phyloP scores from a whole-genome alignment of 2,797 vertebrate genomes.

The Acanthiza pusilla region DNA sequence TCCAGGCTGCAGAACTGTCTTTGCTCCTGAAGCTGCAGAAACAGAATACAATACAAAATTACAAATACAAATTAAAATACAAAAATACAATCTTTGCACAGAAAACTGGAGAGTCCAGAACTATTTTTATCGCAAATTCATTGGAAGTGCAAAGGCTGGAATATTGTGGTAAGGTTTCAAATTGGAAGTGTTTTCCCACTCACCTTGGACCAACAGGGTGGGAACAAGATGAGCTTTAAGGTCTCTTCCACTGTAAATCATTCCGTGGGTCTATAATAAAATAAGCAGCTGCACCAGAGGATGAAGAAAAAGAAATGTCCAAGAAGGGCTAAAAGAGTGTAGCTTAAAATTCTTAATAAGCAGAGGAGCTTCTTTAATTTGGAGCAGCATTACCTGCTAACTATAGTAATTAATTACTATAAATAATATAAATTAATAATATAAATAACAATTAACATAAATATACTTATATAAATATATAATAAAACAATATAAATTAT shows the following conservation, averaged over 20 bases:
- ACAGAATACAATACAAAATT: no score
- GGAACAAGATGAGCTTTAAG: neutral
- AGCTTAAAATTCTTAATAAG: neutral
- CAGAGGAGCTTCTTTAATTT: neutral
- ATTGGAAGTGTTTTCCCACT: neutral
- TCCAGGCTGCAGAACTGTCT: neutral
- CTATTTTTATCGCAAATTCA: neutral
- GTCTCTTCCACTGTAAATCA: neutral
- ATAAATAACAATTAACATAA: no score
- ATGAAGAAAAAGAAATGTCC: neutral
- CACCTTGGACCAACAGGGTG: neutral
- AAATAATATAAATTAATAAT: no score
- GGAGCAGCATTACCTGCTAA: neutral
- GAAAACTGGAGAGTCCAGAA: neutral
- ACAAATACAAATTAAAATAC: no score
- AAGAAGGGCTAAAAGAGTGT: no score
- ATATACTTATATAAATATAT: no score
- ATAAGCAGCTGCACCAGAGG: neutral
- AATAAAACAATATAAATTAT: no score
- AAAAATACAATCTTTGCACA: neutral
- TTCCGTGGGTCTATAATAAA: neutral
- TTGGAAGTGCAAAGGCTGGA: neutral
- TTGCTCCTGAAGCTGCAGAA: neutral
- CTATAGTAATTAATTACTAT: neutral
- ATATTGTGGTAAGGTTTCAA: neutral